These are phyloP conservation scores for Sinonovacula constricta DNA, from an alignment of 1,140 invertebrate species.

Conservation along the genomic window DNA sequence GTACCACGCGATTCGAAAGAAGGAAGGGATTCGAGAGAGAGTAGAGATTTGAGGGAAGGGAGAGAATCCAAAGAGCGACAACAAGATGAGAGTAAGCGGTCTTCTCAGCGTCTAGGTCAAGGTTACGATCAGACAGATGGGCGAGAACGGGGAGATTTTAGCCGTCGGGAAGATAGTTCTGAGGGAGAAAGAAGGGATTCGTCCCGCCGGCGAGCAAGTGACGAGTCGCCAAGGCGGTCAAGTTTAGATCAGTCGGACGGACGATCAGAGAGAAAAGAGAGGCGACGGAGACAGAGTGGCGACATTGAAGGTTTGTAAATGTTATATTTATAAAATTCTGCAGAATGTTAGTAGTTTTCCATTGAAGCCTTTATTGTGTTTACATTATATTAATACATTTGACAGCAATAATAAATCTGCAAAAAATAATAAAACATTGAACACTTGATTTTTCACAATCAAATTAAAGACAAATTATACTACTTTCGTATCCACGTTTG, in stretches of 20 bases:
- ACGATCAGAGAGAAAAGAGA: conserved; percentile 22
- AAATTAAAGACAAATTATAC: no score
- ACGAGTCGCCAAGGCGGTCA: conserved; percentile 18
- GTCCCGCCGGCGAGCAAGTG: background rate
- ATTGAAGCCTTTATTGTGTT: no score
- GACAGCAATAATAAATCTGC: no score
- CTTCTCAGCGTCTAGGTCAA: background rate
- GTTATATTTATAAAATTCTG: no score
- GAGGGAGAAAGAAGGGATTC: background rate
- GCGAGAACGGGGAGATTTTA: background rate
- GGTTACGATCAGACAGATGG: background rate
- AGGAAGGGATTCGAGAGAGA: no score
- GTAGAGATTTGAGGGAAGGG: no score
- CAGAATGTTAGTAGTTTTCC: no score
- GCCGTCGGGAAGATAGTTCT: background rate
- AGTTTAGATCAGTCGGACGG: conserved; percentile 26
- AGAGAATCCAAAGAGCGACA: background rate
- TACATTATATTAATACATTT: no score
- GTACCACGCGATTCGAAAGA: background rate
- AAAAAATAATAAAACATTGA: no score
- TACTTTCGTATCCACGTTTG: no score
- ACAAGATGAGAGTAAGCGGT: background rate
- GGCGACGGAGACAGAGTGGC: conserved; percentile 34
- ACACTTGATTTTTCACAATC: no score
- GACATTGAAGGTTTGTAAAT: conserved; percentile 28